Evolutionary conservation across 2,888 invertebrate genomes (phyloP), one percentile per base, ranked within the genome.

Genomic region (Drosophila kanekoi): DNA sequence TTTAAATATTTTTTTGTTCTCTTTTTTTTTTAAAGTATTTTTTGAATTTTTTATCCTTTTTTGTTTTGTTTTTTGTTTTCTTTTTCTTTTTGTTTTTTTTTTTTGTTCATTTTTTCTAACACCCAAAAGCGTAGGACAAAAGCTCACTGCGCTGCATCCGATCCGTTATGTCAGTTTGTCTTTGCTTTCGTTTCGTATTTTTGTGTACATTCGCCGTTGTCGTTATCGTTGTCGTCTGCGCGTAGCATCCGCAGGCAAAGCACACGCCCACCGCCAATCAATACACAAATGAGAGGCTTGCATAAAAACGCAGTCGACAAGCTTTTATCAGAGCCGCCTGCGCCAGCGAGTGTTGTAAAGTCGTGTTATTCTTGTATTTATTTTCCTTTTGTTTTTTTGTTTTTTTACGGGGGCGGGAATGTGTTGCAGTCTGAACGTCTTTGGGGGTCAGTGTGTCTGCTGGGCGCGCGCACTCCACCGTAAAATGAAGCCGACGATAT

Each of bases 381-480:
- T 20, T 20, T 2, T 35, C 13, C 14, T 20, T 47, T 14, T 6
- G 2, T 28, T 8, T 28, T 6, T 1, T 28, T 8, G 6, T 28
- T 28, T 8, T 8, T 8, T 28, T 28, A 6, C 6, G 5, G 23
- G 28, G 28, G 28, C 28, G 28, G 28, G 28, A 28, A 20, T 14
- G 53, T 61, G 16, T 14, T 43, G 14, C 14, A 20, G 53, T 60
- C 18, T 13, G 8, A 18, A 13, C 11, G 45, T 61, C 44, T 6
- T 37, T 18, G 38, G 28, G 8, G 33, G 59, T 60, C 13, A n/a
- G 53, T 63, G 53, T 43, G 20, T 35, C 35, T 33, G 57, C 64
- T 72, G 41, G 60, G 44, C 78, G 66, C 35, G 79, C 73, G 85
- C 65, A 67, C 66, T 53, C 41, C 35, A 28, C 20, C 18, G 20